phyloP scores from a whole-genome alignment of 2,888 invertebrate genomes.

The Lacanobia oleracea region DNA sequence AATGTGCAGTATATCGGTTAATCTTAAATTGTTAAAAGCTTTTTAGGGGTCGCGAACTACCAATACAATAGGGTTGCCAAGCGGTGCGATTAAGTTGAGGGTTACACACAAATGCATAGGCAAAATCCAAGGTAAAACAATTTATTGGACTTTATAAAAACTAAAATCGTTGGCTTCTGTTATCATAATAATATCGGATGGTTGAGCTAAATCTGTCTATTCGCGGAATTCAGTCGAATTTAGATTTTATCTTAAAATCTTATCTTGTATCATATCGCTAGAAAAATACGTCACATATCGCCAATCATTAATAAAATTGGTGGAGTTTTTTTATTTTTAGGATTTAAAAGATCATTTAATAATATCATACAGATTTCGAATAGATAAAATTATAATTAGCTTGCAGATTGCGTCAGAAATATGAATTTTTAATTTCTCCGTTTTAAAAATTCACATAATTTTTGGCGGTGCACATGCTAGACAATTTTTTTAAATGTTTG shows the following conservation, averaged over 20 bases:
- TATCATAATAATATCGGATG: slow-evolving; percentile 8
- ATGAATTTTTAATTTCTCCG: accelerated
- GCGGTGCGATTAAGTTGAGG: neutral
- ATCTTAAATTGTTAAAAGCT: slow-evolving; percentile 16
- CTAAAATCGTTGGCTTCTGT: neutral
- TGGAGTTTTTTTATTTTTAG: neutral
- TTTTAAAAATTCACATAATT: neutral
- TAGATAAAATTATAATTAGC: slow-evolving; percentile 18
- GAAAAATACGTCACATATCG: neutral
- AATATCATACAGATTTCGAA: slow-evolving; percentile 6
- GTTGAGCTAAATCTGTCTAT: slow-evolving; percentile 19
- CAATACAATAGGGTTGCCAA: slow-evolving; percentile 11
- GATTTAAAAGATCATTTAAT: slow-evolving; percentile 6
- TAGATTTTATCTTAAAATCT: slow-evolving; percentile 35
- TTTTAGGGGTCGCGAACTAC: slow-evolving; percentile 9
- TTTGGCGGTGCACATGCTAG: neutral
- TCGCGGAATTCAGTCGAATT: slow-evolving; percentile 22
- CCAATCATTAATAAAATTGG: slow-evolving; percentile 2
- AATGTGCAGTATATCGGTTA: slow-evolving; percentile 22
- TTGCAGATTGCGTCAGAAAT: neutral
- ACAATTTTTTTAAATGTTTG: neutral
- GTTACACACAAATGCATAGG: neutral
- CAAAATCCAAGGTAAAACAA: neutral
- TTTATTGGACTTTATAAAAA: neutral
- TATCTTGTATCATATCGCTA: slow-evolving; percentile 17